Evolutionary conservation across 1,140 invertebrate species (phyloP), one percentile per base, ranked within the genome.

Genomic region (Lerema accius): DNA sequence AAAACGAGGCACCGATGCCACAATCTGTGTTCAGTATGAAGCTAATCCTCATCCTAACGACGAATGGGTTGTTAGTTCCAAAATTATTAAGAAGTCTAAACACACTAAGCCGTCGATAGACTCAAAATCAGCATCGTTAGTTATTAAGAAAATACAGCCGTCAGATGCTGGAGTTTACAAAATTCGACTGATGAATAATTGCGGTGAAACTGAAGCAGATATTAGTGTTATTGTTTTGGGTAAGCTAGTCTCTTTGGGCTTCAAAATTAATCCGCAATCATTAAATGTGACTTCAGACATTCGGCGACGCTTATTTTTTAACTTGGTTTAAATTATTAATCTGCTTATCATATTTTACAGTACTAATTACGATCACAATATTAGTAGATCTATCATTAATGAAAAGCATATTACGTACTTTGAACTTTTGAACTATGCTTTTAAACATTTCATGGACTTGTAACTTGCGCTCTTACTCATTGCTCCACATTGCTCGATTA

Each of bases 81-180:
- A 92, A 66, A 88, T 94, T 28, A 85, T 97, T 32, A 92, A 91
- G 67, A 94, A 93, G 82, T 92, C 92, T 11, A 94, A 95, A 71
- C 92, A 92, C 63, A 92, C 92, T 6, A 89, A 91, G 55, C 90
- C 93, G 16, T 91, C 87, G 0, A 92, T 95, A 10, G 92, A 93
- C 60, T 94, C 96, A 56, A 93, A 94, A 74, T 93, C 90, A 14
- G 96, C 95, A 5, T 92, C 91, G 11, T 82, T 97, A 15, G 96
- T 94, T 0, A 95, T 97, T 37, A 95, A 94, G 67, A 95, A 95
- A 82, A 92, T 95, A 3, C 93, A 95, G 74, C 92, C 95, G 61
- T 86, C 92, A 70, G 96, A 97, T 83, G 92, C 94, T 64, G 96
- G 95, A 35, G 92, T 92, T 58, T 96, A 97, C 71, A 95, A 92